Percentiles rank a stretch among this genome's conserved stretches.
These are phyloP conservation scores for Drosophila subsilvestris DNA, from an alignment of 2,888 invertebrate genomes.

Conservation along the genomic window DNA sequence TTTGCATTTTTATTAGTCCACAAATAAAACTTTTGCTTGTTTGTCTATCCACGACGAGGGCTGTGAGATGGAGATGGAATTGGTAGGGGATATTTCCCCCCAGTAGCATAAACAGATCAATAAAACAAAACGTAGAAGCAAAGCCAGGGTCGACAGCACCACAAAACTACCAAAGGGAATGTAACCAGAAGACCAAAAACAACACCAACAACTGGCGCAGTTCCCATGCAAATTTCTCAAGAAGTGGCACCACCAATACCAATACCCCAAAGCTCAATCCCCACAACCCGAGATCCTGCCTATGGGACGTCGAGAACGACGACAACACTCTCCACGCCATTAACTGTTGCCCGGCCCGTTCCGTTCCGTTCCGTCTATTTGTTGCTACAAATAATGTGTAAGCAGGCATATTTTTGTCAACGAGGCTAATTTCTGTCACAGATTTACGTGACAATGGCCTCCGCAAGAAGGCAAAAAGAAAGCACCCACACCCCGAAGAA, in stretches of 20 bases:
- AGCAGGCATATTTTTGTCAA: slow-evolving; percentile 81
- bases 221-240: slow-evolving; percentile 73
- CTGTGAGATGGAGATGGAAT: slow-evolving; percentile 4
- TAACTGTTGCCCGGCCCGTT: slow-evolving; percentile 46
- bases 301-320: slow-evolving; percentile 14
- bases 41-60: slow-evolving; percentile 32
- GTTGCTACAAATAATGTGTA: slow-evolving; percentile 79
- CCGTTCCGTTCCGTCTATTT: slow-evolving; percentile 52
- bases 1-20: slow-evolving; percentile 44
- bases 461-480: slow-evolving; percentile 28
- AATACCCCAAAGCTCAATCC: not conserved
- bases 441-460: slow-evolving; percentile 78
- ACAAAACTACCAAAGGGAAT: slow-evolving; percentile 45
- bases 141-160: slow-evolving; percentile 29
- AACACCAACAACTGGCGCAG: slow-evolving; percentile 67
- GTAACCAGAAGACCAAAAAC: slow-evolving; percentile 24
- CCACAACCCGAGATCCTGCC: not conserved
- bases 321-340: slow-evolving; percentile 39
- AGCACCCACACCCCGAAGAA: not conserved
- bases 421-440: slow-evolving; percentile 79
- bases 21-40: slow-evolving; percentile 32
- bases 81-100: not conserved
- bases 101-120: slow-evolving; percentile 74
- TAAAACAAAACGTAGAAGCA: slow-evolving; percentile 51
- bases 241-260: not conserved